Evolutionary conservation across 1,140 invertebrate genomes (phyloP).

Genomic region (Ruditapes philippinarum): DNA sequence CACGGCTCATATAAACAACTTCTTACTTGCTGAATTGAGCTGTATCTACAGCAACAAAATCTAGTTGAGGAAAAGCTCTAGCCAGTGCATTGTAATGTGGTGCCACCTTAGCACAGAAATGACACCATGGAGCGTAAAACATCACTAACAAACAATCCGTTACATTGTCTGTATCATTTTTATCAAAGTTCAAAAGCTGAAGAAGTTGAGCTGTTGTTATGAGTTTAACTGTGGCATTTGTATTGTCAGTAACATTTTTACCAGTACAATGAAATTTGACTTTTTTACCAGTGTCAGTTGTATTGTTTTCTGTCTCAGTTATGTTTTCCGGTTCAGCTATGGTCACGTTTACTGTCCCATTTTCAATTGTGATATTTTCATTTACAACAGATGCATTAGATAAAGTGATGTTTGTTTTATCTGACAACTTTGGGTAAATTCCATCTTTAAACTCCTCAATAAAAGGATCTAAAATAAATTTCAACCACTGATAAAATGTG

Average conservation of each 20-base stretch:
- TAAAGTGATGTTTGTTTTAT: constrained; percentile 6
- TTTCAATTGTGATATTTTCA: constrained; percentile 36
- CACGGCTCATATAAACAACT: too few relatives aligned
- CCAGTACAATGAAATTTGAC: constrained; percentile 82
- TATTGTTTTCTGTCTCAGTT: constrained; percentile 60
- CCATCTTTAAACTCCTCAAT: constrained; percentile 75
- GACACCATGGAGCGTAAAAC: constrained; percentile 96
- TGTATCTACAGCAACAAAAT: constrained; percentile 96
- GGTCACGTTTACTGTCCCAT: constrained; percentile 69
- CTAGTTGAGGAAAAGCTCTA: constrained; percentile 94
- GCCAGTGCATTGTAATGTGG: constrained; percentile 96
- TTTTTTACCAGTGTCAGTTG: constrained; percentile 77
- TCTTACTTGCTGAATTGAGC: constrained; percentile 92
- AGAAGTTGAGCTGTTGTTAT: constrained; percentile 87
- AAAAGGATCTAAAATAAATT: constrained; percentile 73
- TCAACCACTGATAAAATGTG: constrained; percentile 66
- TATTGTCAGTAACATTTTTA: constrained; percentile 80
- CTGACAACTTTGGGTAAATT: constrained; percentile 44
- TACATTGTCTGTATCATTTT: constrained; percentile 88
- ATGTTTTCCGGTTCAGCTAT: constrained; percentile 42
- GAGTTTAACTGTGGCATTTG: constrained; percentile 77
- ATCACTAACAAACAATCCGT: constrained; percentile 91
- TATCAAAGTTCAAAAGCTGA: constrained; percentile 83
- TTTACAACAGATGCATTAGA: constrained; percentile 21
- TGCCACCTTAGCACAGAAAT: constrained; percentile 95